These are phyloP conservation scores for Adelges cooleyi DNA, from an alignment of 1,140 invertebrate genomes.

Conservation along the genomic window DNA sequence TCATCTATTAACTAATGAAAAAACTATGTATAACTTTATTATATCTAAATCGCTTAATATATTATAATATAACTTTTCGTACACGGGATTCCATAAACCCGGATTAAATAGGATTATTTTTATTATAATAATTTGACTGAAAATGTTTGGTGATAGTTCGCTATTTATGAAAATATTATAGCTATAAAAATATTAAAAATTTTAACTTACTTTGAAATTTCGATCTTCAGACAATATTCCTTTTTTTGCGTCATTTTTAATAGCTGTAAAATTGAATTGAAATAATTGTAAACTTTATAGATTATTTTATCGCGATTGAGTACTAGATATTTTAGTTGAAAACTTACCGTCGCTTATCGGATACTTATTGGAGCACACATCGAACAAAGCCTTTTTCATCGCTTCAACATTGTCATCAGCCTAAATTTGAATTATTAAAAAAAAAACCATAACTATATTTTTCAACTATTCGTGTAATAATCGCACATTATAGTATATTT, in stretches of 20 bases:
- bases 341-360: background rate
- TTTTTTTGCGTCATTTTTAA: background rate
- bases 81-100: no score
- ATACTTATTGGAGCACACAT: background rate
- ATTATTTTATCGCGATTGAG: background rate
- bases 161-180: background rate
- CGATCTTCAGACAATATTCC: background rate
- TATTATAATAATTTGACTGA: no score
- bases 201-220: background rate
- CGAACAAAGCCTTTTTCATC: background rate
- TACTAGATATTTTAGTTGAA: background rate
- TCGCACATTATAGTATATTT: no score
- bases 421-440: background rate
- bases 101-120: no score
- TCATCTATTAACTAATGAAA: no score
- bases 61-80: no score
- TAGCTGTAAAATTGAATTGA: background rate
- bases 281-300: background rate
- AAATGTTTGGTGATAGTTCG: no score
- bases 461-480: no score
- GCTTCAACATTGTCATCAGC: background rate
- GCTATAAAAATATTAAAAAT: background rate
- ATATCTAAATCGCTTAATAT: no score
- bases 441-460: no score
- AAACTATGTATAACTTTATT: no score